Base-by-base conservation (phyloP, 2,888 invertebrate genomes). In the Pediacus dermestoides region DNA sequence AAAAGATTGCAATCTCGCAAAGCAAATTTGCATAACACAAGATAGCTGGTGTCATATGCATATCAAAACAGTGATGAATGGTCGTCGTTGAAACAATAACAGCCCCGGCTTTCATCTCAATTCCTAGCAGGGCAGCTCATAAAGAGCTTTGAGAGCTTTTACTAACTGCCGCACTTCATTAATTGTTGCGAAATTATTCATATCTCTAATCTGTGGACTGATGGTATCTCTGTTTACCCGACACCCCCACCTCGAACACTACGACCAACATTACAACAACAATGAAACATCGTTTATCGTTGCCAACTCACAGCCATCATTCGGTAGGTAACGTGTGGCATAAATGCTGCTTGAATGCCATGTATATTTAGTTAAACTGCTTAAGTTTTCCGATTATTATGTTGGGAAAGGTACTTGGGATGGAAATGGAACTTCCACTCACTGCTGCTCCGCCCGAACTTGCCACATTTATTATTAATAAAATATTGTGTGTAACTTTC, bases 181-280 rank as follows among this genome's bases (percentile, higher is more conserved):
- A 64, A 64, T 62, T 61, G 66, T 60, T 53, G 53, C 50, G 60
- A 63, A 66, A 66, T 66, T 66, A 66, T 66, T 66, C 66, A 66
- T 65, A 63, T 61, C 61, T 58, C 53, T 65, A 66, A 66, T 66
- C 64, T 65, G 63, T 64, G 58, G 59, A 63, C 64, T 63, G 66
- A 65, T 66, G 61, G 57, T 62, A 66, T 66, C 66, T 64, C 48
- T 63, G 57, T 62, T 57, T 60, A 51, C 56, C 41, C 51, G 46
- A 44, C 49, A 50, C 50, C 44, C 40, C 47, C 45, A 39, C 38
- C 14, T 6, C 16, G 26, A 31, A 37, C 49, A 37, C 23, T 6
- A 10, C 4, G 3, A 45, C 39, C 38, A 37, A 42, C 41, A 47
- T 45, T 41, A 46, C 11, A 33, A 22, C 33, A 44, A 50, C 44